Evolutionary conservation across 2,888 invertebrate genomes (phyloP).

Genomic region (Boloria selene): DNA sequence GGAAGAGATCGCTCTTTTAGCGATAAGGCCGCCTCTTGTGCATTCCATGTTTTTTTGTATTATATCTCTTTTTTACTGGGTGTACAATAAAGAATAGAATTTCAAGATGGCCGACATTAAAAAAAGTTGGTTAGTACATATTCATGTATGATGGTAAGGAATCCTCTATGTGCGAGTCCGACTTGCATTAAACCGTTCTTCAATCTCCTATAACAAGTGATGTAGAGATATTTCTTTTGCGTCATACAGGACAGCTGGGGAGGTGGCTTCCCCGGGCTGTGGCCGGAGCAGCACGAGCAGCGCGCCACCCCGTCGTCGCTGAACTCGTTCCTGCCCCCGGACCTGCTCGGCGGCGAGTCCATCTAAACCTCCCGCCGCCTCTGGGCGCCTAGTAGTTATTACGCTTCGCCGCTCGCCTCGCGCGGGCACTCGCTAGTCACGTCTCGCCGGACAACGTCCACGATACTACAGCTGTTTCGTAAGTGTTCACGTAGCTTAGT

Average conservation of each 20-base stretch:
- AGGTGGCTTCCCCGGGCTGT: constrained; percentile 83
- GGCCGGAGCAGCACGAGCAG: constrained; percentile 88
- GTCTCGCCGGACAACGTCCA: constrained; percentile 59
- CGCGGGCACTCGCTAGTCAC: constrained; percentile 72
- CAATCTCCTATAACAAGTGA: no score
- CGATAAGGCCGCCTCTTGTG: no score
- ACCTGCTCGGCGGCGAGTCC: constrained; percentile 93
- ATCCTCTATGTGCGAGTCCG: no score
- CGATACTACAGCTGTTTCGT: constrained; percentile 75
- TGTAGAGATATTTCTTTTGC: background rate
- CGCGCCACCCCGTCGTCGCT: constrained; percentile 92
- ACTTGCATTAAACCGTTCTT: no score
- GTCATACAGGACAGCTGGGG: constrained; percentile 62
- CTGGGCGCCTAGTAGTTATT: constrained; percentile 63
- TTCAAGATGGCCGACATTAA: no score
- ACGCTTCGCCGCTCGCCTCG: constrained; percentile 67
- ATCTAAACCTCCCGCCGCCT: constrained; percentile 80
- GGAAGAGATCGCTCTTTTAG: no score
- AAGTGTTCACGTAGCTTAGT: constrained; percentile 75
- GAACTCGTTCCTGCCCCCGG: constrained; percentile 93
- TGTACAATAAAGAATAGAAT: no score
- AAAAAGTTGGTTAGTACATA: no score
- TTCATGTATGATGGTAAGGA: no score
- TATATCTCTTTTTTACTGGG: no score
- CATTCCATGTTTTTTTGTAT: no score